Evolutionary conservation across 2,113 vertebrate genomes (phyloP).

Genomic region (Hydrochoerus hydrochaeris): DNA sequence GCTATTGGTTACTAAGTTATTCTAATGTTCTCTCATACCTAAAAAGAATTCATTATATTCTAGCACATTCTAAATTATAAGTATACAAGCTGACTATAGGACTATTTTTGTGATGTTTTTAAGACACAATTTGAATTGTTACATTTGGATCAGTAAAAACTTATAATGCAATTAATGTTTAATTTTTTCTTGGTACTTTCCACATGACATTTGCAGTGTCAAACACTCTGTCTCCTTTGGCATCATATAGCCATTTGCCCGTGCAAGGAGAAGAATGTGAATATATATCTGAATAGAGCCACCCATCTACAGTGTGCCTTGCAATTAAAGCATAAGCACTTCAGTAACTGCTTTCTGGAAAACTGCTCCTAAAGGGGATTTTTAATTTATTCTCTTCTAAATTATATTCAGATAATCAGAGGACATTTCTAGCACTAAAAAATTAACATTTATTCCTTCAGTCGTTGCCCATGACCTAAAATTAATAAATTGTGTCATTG

Average conservation of each 20-base stretch:
- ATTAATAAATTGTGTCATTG: not conserved
- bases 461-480: not conserved
- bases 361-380: not conserved
- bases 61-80: not conserved
- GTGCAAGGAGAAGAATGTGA: not conserved
- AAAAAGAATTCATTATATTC: not conserved
- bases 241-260: fast-evolving
- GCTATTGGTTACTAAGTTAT: not conserved
- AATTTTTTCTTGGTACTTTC: not conserved
- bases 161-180: not conserved
- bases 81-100: not conserved
- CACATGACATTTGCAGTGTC: not conserved
- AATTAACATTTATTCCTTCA: not conserved
- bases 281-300: fast-evolving
- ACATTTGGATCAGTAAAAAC: not conserved
- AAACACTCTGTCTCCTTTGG: not conserved
- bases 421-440: not conserved
- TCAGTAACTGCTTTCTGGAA: not conserved
- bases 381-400: not conserved
- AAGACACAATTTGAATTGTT: not conserved
- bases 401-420: not conserved
- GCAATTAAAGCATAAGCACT: not conserved
- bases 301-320: fast-evolving
- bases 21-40: not conserved
- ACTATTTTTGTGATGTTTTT: not conserved